Evolutionary conservation across 2,113 vertebrate species (phyloP).

Genomic region (Egretta garzetta): DNA sequence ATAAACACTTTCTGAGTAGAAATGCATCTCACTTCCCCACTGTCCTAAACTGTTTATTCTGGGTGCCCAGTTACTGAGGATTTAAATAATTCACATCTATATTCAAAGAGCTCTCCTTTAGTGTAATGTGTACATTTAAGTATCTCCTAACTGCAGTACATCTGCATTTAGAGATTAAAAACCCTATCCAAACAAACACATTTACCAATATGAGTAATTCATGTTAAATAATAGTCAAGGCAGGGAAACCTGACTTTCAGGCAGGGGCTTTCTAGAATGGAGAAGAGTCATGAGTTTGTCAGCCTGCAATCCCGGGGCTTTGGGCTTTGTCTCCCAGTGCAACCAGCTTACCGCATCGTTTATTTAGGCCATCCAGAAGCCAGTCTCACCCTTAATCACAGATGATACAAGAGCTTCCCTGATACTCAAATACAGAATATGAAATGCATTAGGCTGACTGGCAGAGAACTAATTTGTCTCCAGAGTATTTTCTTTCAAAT

Average conservation of each 20-base stretch:
- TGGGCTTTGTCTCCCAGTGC: not conserved
- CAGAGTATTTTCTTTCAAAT: conserved; percentile 1
- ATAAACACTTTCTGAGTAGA: not conserved
- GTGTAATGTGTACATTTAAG: not conserved
- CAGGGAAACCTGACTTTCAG: not conserved
- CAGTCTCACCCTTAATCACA: not conserved
- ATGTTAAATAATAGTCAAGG: not conserved
- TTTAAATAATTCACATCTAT: not conserved
- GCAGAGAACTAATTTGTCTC: not conserved
- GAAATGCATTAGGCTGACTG: not conserved
- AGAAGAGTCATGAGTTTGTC: not conserved
- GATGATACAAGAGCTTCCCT: not conserved
- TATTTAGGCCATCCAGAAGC: not conserved
- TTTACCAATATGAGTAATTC: not conserved
- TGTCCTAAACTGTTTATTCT: not conserved
- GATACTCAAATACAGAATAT: not conserved
- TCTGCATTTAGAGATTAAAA: not conserved
- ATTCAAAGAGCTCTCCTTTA: not conserved
- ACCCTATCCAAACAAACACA: not conserved
- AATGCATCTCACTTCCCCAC: not conserved
- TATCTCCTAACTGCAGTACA: not conserved
- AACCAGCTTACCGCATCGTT: not conserved
- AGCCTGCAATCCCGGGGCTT: not conserved
- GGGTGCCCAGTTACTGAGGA: not conserved
- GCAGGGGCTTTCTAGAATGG: not conserved